Conservation (phyloP, 2,113 vertebrate genomes). For the Embiotoca jacksoni region DNA sequence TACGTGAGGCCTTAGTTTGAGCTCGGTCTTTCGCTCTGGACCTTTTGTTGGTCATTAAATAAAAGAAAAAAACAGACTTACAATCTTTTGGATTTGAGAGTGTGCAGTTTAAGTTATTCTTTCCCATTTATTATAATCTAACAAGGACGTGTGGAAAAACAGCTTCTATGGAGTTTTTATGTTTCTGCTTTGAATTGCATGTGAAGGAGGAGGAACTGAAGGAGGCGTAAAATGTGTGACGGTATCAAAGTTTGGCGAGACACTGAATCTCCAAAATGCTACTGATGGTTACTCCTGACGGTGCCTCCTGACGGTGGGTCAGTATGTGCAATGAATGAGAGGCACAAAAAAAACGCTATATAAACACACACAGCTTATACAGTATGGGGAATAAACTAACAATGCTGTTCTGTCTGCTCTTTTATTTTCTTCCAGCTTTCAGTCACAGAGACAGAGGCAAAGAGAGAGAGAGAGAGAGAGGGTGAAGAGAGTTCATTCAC, state of each 20-base stretch:
- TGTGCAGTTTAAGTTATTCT: not conserved
- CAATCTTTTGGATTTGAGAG: not conserved
- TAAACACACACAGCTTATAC: not conserved
- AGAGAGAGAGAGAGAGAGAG: not conserved
- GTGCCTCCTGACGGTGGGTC: not conserved
- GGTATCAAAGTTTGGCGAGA: not conserved
- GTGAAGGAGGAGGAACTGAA: not conserved
- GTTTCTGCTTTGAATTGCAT: not conserved
- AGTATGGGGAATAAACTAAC: not conserved
- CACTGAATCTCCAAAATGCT: not conserved
- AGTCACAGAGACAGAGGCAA: slow-evolving; percentile 7
- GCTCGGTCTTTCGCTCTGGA: not conserved
- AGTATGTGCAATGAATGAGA: not conserved
- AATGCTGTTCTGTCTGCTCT: not conserved
- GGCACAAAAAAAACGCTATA: no score
- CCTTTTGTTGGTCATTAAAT: not conserved
- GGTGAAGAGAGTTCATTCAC: slow-evolving; percentile 67
- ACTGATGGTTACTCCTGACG: not conserved
- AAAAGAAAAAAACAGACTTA: not conserved
- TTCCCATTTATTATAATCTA: not conserved
- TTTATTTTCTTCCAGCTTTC: not conserved
- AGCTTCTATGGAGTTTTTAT: not conserved
- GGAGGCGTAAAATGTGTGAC: not conserved
- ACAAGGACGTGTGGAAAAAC: no score
- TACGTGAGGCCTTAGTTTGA: not conserved